Evolutionary conservation across 2,113 vertebrate genomes (phyloP), one percentile per base, ranked within the genome.

Genomic region (Thinocorus orbignyianus): DNA sequence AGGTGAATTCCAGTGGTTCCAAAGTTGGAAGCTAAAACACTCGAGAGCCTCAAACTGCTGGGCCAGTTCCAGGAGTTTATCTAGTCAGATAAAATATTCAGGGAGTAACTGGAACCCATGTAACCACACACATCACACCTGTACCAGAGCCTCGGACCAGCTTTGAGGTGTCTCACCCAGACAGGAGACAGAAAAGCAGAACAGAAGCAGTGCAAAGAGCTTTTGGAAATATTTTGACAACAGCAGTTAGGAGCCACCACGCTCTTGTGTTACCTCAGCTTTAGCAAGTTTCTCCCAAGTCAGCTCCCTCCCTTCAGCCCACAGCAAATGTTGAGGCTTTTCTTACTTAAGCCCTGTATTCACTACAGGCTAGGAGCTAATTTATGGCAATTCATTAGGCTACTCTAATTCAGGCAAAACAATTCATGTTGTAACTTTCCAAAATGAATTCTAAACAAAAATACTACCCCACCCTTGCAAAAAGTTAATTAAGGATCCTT

Each of bases 401-500:
- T 91, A 25, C 54, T 79, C n/a, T 48, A 92, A 89, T 13, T 54
- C 65, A 3, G 35, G 81, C 73, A 93, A 39, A 80, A 26, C 86
- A 71, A 88, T 58, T 92, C 89, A 22, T 6, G 48, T 61, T 84
- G 46, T 37, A 95, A 68, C 88, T 68, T 78, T 60, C 73, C 31
- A 3, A 81, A 91, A 93, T 39, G 61, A 86, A 81, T 69, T 76
- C 39, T 44, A n/a, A 64, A 70, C 61, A 86, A 82, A 92, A 73
- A 70, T 16, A 60, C 13, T 19, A 74, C 95, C 72, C 68, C 92
- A 68, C 96, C 90, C 92, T 64, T n/a, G 44, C 72, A 84, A 84
- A 81, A 88, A 57, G 72, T 81, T 95, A 90, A 97, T 96, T 95
- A 96, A 93, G 70, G 39, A 77, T 91, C 51, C 72, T 86, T 91